Evolutionary conservation across 2,797 vertebrate genomes (phyloP).

Genomic region (Acipenser ruthenus): DNA sequence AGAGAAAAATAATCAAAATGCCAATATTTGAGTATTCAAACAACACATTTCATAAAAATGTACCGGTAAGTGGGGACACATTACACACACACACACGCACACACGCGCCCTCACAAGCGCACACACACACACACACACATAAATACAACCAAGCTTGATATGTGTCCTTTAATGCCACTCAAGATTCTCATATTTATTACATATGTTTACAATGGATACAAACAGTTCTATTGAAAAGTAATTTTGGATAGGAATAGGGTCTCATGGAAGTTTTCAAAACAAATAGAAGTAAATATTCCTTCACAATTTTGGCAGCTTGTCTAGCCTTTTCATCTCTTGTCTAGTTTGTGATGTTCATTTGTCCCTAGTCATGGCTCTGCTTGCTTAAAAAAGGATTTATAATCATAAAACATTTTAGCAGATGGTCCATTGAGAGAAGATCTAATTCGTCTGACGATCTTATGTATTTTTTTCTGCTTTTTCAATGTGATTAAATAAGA

Average conservation of each 20-base stretch:
- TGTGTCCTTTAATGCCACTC: too few species aligned
- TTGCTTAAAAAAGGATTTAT: constrained; percentile 40
- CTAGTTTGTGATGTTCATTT: constrained; percentile 43
- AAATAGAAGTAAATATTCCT: constrained; percentile 19
- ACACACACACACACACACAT: neutral
- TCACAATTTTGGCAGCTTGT: constrained; percentile 32
- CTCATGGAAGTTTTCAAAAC: constrained; percentile 19
- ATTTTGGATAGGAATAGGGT: constrained; percentile 21
- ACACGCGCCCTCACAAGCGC: too few species aligned
- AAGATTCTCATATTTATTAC: neutral
- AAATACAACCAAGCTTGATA: too few species aligned
- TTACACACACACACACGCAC: neutral
- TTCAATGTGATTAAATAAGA: constrained; percentile 47
- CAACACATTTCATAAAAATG: too few species aligned
- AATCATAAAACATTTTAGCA: constrained; percentile 49
- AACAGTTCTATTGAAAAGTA: constrained; percentile 41
- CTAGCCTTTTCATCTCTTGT: constrained; percentile 34
- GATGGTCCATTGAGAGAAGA: constrained; percentile 35
- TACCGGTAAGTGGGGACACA: neutral
- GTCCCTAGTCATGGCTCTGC: constrained; percentile 38
- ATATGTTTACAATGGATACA: constrained; percentile 23
- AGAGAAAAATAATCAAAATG: neutral
- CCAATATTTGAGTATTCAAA: neutral
- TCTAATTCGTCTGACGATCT: constrained; percentile 27
- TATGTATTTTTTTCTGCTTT: constrained; percentile 56